Evolutionary conservation across 2,797 vertebrate species (phyloP), one percentile per base, ranked within the genome.

Genomic region (Aulostomus chinensis): DNA sequence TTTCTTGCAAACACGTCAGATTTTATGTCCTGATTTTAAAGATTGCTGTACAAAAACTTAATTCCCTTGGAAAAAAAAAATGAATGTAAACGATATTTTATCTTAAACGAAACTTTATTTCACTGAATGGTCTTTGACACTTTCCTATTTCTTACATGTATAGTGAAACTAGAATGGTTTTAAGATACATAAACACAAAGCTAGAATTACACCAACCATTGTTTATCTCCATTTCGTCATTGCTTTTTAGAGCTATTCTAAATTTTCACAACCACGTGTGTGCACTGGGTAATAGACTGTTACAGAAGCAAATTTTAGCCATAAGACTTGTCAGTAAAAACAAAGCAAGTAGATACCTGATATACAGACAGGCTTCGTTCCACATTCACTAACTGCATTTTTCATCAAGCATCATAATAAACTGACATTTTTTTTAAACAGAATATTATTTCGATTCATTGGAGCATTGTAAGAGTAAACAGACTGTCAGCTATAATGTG

Each of bases 321-420:
- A 94, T 94, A 95, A 94, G 93, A 96, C 94, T 94, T 94, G 93
- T 94, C 92, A 95, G 94, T 94, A 93, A 93, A 96, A 96, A 94
- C 93, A 93, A 93, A 94, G 93, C 88, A 94, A 90, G 80, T 92
- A 95, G 92, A 94, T 94, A 94, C 93, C 93, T 94, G 95, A 95
- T 95, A 96, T 93, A 97, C 94, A 96, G 92, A 96, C 93, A 95
- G 94, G 94, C 93, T 95, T 91, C 78, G 91, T 92, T 96, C 94
- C 94, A 95, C 94, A 94, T 93, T 95, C 94, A 96, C 93, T 94
- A 89, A 96, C 93, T 94, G 94, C 91, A 86, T 94, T 90, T n/a
- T 88, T 94, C 91, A 93, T 94, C 92, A 95, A 96, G 94, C 93
- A 93, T 91, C 93, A 87, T 82, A 80, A 87, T 83, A 81, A 89